Evolutionary conservation across 2,113 vertebrate genomes (phyloP).

Genomic region (Sakesphorus luctuosus): DNA sequence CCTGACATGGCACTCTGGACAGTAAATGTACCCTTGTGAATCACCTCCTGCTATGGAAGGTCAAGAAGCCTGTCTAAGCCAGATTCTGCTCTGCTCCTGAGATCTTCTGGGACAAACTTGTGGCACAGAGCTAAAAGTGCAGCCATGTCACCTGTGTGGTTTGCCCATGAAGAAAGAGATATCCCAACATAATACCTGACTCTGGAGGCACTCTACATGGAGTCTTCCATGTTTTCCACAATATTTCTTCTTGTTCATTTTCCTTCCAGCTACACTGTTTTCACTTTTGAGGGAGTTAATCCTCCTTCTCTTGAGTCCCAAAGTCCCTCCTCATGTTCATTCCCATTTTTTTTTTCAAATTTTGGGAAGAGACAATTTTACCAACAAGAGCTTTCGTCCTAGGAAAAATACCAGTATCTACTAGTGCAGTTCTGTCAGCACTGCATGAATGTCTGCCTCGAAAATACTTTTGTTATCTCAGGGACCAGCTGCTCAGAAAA

Average conservation of each 20-base stretch:
- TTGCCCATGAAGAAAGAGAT: neutral
- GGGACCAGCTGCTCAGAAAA: neutral
- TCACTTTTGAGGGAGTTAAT: neutral
- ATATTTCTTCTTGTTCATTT: neutral
- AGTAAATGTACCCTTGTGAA: neutral
- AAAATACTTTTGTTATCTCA: neutral
- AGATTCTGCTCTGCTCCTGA: neutral
- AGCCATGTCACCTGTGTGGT: accelerated
- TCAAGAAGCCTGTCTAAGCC: neutral
- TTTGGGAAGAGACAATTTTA: neutral
- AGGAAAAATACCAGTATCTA: neutral
- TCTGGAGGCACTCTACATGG: neutral
- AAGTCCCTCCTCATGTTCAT: neutral
- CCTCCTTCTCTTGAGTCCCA: neutral
- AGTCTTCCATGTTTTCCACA: neutral
- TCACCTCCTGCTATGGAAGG: neutral
- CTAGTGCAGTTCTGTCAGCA: neutral
- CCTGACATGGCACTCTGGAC: neutral
- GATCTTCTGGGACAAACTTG: neutral
- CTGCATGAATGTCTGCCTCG: neutral
- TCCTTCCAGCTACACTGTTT: neutral
- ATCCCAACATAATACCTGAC: neutral
- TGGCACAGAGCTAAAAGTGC: neutral
- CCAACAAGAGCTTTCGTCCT: neutral
- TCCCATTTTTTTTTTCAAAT: neutral